phyloP scores from a whole-genome alignment of 2,797 vertebrate genomes.

The Cyclopterus lumpus region DNA sequence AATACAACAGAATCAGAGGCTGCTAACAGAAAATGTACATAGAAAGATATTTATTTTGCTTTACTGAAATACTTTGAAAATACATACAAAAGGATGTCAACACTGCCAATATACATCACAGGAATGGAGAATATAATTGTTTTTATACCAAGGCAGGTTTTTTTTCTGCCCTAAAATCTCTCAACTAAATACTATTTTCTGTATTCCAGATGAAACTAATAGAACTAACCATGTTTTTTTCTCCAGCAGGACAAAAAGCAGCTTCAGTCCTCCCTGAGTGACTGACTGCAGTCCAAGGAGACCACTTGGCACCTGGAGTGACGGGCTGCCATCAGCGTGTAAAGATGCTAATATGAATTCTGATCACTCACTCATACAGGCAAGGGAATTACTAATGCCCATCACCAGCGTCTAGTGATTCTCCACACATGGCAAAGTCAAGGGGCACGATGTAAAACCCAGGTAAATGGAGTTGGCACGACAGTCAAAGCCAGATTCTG shows the following conservation, averaged over 20 bases:
- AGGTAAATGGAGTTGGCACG: constrained; percentile 76
- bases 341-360: constrained; percentile 84
- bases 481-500: constrained; percentile 63
- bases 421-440: constrained; percentile 80
- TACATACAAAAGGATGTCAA: constrained; percentile 8
- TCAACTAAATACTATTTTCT: constrained; percentile 22
- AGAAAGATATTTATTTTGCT: constrained; percentile 14
- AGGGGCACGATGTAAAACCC: constrained; percentile 70
- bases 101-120: neutral
- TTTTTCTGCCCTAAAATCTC: constrained; percentile 17
- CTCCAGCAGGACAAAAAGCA: constrained; percentile 43
- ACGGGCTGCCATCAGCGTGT: constrained; percentile 77
- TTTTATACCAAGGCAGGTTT: neutral
- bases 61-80: constrained; percentile 16
- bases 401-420: constrained; percentile 67
- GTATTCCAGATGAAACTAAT: constrained; percentile 45
- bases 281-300: constrained; percentile 71
- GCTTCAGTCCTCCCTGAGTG: constrained; percentile 46
- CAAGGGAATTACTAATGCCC: constrained; percentile 77
- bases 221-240: constrained; percentile 32
- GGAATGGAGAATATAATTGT: neutral
- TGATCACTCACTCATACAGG: constrained; percentile 79
- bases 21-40: constrained; percentile 55
- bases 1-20: constrained; percentile 69
- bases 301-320: constrained; percentile 81